Evolutionary conservation across 2,797 vertebrate species (phyloP), one percentile per base, ranked within the genome.

Genomic region (Phaenicophaeus curvirostris): DNA sequence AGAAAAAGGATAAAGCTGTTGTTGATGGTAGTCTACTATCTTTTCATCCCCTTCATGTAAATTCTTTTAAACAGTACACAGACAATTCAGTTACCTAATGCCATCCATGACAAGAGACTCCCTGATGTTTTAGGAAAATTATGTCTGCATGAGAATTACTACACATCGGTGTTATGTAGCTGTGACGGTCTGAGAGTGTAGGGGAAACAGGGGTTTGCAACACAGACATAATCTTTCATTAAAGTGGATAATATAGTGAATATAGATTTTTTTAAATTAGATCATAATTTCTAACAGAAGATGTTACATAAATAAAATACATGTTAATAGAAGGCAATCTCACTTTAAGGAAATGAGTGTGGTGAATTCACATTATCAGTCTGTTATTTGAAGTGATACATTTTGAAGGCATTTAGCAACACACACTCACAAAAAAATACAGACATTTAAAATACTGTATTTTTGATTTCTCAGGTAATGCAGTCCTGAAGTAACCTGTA

Each of bases 391-490:
- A 78, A 72, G 28, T 10, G 37, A 53, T 48, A 8, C 23, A 19
- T 9, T 5, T 33, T 35, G 39, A 55, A 62, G 53, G 39, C 46
- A 85, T 65, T 76, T 44, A 83, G 30, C n/a, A 90, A 62, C 5
- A 44, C 5, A 11, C n/a, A n/a, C n/a, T n/a, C 11, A 19, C 50
- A 81, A 57, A 93, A 73, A 41, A 55, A 9, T 8, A n/a, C 15
- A 54, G 35, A 66, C 6, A 7, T 48, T 46, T 23, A 39, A 79
- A 94, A 46, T 4, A 37, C 17, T 41, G 24, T 59, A n/a, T 68
- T 91, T 80, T 79, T 53, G 71, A 83, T 87, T 90, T 76, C 35
- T 85, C 95, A 75, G 51, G 53, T 95, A 94, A 87, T 39, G 77
- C 24, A 90, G 82, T 76, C 74, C 67, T 90, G 33, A 84, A 65